A percentile compares a stretch with the other conserved stretches of the same genome.
Evolutionary conservation across 2,113 vertebrate genomes (phyloP).

Genomic region (Elaphurus davidianus): DNA sequence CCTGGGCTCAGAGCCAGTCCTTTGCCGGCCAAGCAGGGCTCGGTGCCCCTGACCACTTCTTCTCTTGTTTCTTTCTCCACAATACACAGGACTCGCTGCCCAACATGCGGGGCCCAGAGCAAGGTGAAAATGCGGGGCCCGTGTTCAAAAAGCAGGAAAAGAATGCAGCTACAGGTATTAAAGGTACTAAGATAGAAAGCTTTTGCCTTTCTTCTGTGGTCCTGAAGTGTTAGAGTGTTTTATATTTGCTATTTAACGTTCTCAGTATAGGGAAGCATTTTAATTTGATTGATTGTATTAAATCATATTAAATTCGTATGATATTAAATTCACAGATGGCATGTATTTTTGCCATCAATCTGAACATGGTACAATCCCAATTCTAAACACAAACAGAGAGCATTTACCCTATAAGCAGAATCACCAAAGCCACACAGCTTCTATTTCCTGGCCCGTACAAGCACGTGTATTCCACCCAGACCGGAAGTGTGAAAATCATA

Average conservation of each 20-base stretch:
- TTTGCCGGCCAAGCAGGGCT: rapidly evolving
- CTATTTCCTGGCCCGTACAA: rapidly evolving
- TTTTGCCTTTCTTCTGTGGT: neutral
- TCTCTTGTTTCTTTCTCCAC: neutral
- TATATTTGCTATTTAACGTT: neutral
- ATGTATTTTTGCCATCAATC: neutral
- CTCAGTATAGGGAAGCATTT: neutral
- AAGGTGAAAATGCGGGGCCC: neutral
- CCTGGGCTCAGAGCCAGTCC: neutral
- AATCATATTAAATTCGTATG: neutral
- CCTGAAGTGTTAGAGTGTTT: neutral
- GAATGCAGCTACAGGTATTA: rapidly evolving
- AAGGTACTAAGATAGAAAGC: rapidly evolving
- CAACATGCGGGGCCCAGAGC: rapidly evolving
- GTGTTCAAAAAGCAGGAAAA: neutral
- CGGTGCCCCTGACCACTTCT: neutral
- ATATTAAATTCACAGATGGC: neutral
- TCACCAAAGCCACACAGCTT: rapidly evolving
- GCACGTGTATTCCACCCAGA: rapidly evolving
- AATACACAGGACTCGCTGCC: rapidly evolving
- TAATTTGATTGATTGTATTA: neutral
- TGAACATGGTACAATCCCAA: neutral
- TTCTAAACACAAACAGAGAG: neutral
- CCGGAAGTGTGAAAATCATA: rapidly evolving
- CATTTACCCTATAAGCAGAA: neutral